Conservation (phyloP, 2,113 vertebrate species). For the Oceanites oceanicus region DNA sequence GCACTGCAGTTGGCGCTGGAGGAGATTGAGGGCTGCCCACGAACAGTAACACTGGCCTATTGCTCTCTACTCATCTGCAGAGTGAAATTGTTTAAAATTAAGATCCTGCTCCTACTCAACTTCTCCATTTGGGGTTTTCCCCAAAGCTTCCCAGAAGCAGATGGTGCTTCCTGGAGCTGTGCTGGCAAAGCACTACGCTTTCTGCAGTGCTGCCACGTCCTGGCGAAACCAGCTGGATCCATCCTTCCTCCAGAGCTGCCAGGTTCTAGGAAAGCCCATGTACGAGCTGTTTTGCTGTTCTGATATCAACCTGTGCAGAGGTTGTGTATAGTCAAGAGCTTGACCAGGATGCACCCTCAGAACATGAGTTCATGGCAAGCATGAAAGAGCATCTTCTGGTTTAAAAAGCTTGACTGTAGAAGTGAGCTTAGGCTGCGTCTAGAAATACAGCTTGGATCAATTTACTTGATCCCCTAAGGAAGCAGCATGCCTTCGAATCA, state of each 20-base stretch:
- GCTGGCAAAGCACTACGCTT: not conserved
- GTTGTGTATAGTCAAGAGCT: not conserved
- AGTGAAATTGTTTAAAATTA: conserved; percentile 27
- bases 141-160: conserved; percentile 59
- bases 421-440: not conserved
- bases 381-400: not conserved
- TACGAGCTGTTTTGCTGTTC: not conserved
- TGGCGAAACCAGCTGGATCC: accelerated
- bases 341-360: not conserved
- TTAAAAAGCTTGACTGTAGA: not conserved
- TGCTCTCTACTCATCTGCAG: conserved; percentile 28
- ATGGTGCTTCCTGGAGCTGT: not conserved
- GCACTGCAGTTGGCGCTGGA: not conserved
- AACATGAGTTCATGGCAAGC: not conserved
- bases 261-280: not conserved
- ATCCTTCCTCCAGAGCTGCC: not conserved
- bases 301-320: not conserved
- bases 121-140: conserved; percentile 55
- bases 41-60: not conserved
- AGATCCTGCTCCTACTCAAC: conserved; percentile 49
- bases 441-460: not conserved
- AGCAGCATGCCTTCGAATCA: not conserved
- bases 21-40: not conserved
- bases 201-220: not conserved
- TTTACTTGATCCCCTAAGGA: not conserved